phyloP scores from a whole-genome alignment of 2,797 vertebrate species.

The Astyanax mexicanus region DNA sequence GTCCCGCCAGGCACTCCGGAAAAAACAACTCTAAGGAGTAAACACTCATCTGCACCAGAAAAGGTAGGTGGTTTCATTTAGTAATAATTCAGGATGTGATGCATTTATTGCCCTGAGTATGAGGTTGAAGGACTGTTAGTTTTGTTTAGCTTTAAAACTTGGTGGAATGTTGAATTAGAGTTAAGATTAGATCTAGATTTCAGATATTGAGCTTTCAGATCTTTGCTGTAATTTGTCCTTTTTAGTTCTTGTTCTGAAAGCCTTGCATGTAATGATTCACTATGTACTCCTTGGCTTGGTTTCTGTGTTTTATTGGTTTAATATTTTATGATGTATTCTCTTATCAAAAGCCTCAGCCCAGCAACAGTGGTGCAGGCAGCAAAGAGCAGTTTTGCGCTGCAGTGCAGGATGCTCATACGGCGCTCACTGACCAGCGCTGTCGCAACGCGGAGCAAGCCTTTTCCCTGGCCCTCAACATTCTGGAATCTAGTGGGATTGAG shows the following conservation, averaged over 20 bases:
- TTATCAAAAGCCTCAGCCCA: slow-evolving; percentile 12
- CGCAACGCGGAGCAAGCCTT: slow-evolving; percentile 86
- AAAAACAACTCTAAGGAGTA: slow-evolving; percentile 58
- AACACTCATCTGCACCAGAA: slow-evolving; percentile 3
- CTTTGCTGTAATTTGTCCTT: too few relatives aligned
- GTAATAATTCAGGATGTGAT: not conserved
- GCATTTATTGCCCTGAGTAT: not conserved
- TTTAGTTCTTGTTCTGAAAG: too few relatives aligned
- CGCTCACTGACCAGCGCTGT: slow-evolving; percentile 80
- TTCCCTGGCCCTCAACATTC: slow-evolving; percentile 72
- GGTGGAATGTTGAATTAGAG: too few relatives aligned
- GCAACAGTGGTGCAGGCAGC: not conserved
- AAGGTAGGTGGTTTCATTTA: not conserved
- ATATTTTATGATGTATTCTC: not conserved
- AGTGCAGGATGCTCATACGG: slow-evolving; percentile 76
- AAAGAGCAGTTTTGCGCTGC: slow-evolving; percentile 65
- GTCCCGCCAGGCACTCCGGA: slow-evolving; percentile 1
- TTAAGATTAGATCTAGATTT: too few relatives aligned
- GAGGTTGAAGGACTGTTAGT: too few relatives aligned
- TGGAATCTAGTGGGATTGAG: slow-evolving; percentile 72
- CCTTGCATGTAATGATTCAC: too few relatives aligned
- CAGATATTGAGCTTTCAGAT: too few relatives aligned
- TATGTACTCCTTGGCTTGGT: too few relatives aligned
- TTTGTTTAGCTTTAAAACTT: too few relatives aligned
- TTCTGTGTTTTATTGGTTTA: not conserved